Base-by-base conservation (phyloP, 2,888 invertebrate species). In the Siphlonurus alternatus region DNA sequence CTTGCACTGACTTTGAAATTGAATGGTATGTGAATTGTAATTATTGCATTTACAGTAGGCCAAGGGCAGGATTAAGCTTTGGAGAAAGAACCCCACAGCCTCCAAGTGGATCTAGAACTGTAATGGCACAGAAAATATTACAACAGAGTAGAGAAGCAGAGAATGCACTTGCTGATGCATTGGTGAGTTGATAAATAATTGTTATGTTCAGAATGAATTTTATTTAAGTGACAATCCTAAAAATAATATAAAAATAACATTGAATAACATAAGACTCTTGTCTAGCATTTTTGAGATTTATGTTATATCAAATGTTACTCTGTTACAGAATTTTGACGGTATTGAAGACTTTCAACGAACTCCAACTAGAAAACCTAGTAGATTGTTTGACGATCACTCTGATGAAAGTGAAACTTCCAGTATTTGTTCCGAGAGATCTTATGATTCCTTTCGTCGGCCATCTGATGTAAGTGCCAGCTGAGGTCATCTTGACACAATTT, bases 371-470 rank as follows among this genome's bases (percentile, higher is more conserved):
- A 68, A 67, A 25, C 64, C 68, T 25, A 69, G 66, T 53, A 66
- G 68, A 22, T 66, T 67, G 38, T 69, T 71, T 1, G 88, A 89
- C 25, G 91, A 93, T 71, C 87, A 87, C 71, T 87, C 87, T 18
- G 88, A 88, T 70, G 93, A 93, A 72, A 93, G 94, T 7, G 96
- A 97, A 75, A 95, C 94, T 0, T 96, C 95, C 61, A 95, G 94
- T 72, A 88, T 97, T 15, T 95, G 95, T 74, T 96, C 95, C 0
- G 96, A 96, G 71, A 79, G 91, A 25, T 92, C 92, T 62, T 84
- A 88, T 70, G 90, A 92, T 74, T 90, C 90, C 1, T 89, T 83
- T 70, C 82, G 89, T 66, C 79, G 90, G 69, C 86, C 83, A 53
- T 84, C 88, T 70, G 92, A 93, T 77, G 89, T 89, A 76, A 86